These are phyloP conservation scores for Hemicordylus capensis DNA, from an alignment of 2,113 vertebrate genomes.

Conservation along the genomic window DNA sequence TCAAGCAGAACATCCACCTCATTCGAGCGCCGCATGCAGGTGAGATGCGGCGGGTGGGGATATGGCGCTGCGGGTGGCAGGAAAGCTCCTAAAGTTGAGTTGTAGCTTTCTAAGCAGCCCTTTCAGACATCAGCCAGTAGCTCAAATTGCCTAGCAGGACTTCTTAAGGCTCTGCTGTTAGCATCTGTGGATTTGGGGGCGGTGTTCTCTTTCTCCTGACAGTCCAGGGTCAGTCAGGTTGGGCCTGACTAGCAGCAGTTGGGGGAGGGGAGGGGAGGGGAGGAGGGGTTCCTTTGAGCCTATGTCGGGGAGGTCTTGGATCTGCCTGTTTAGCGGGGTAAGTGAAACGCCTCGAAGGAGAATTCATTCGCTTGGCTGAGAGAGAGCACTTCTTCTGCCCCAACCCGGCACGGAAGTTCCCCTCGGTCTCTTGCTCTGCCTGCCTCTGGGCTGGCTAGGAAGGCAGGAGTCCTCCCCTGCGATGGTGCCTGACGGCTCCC, in stretches of 20 bases:
- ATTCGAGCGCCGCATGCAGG: conserved; percentile 93
- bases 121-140: too few species aligned
- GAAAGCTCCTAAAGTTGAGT: too few species aligned
- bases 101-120: background rate
- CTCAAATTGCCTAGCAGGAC: background rate
- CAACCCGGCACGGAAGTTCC: too few species aligned
- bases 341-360: too few species aligned
- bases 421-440: too few species aligned
- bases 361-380: too few species aligned
- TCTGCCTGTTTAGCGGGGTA: too few species aligned
- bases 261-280: background rate
- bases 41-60: conserved; percentile 56
- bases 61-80: background rate
- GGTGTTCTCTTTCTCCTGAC: background rate
- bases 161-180: background rate
- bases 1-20: conserved; percentile 96
- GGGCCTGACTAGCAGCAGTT: background rate
- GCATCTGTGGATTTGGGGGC: background rate
- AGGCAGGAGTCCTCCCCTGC: too few species aligned
- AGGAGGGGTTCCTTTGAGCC: background rate
- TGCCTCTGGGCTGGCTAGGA: too few species aligned
- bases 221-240: background rate
- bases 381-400: too few species aligned
- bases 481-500: too few species aligned
- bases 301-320: background rate